Conservation (phyloP, 2,797 vertebrate genomes). For the Takifugu ocellatus region DNA sequence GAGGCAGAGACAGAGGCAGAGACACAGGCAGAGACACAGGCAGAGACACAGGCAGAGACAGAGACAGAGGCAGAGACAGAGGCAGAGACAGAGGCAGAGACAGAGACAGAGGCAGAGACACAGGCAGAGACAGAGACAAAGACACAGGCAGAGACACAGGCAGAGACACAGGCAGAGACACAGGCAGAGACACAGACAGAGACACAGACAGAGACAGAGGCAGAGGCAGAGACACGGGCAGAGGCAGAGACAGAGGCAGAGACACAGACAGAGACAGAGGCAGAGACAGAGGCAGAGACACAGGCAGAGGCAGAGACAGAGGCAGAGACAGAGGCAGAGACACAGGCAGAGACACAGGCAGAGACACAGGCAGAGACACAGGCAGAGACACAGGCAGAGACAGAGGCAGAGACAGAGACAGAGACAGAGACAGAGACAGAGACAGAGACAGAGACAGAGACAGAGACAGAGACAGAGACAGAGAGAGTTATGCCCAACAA, state of each 20-base stretch:
- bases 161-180: background rate
- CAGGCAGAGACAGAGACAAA: background rate
- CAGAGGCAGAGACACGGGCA: constrained; percentile 1
- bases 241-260: constrained; percentile 1
- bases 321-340: constrained; percentile 1
- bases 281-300: constrained; percentile 1
- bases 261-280: background rate
- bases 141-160: background rate
- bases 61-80: constrained; percentile 1
- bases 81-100: background rate
- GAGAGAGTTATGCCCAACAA: constrained; percentile 17
- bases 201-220: constrained; percentile 2
- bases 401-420: background rate
- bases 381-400: constrained; percentile 1
- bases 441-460: background rate
- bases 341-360: background rate
- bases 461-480: constrained; percentile 1
- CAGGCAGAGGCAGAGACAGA: constrained; percentile 1
- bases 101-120: background rate
- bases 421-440: constrained; percentile 1
- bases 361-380: constrained; percentile 1
- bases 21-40: background rate
- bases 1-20: background rate
- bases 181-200: constrained; percentile 3
- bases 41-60: constrained; percentile 10